Percentiles rank a stretch among this genome's conserved stretches.
These are phyloP conservation scores for Zygaena filipendulae DNA, from an alignment of 2,888 invertebrate genomes.

Conservation along the genomic window DNA sequence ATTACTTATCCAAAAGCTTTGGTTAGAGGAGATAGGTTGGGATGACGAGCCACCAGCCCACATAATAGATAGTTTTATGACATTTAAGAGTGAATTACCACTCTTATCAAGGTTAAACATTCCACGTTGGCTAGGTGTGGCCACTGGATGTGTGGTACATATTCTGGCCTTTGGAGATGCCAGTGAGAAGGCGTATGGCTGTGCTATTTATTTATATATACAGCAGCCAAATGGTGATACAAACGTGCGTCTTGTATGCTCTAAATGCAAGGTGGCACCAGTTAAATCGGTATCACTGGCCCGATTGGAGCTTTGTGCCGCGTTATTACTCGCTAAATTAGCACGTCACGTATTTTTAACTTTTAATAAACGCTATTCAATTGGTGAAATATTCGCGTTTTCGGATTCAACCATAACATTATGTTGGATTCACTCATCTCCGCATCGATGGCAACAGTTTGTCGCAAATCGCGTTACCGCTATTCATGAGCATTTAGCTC, in stretches of 20 bases:
- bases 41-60: too few relatives aligned
- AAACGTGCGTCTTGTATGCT: not conserved
- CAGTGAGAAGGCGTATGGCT: constrained; percentile 1
- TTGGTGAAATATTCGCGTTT: constrained; percentile 1
- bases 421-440: constrained; percentile 2
- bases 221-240: not conserved
- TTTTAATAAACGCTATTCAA: too few relatives aligned
- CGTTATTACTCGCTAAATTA: not conserved
- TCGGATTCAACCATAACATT: not conserved
- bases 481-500: too few relatives aligned
- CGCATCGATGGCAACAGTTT: too few relatives aligned
- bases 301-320: not conserved
- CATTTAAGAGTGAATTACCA: not conserved
- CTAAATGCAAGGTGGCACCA: not conserved
- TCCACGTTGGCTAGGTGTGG: not conserved
- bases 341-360: too few relatives aligned
- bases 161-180: constrained; percentile 1
- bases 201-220: not conserved
- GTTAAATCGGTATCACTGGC: not conserved
- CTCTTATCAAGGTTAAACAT: not conserved
- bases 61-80: not conserved
- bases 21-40: too few relatives aligned
- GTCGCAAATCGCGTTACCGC: too few relatives aligned
- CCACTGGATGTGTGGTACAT: not conserved
- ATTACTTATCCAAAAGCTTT: too few relatives aligned